Evolutionary conservation across 2,888 invertebrate genomes (phyloP).

Genomic region (Ditula angustiorana): DNA sequence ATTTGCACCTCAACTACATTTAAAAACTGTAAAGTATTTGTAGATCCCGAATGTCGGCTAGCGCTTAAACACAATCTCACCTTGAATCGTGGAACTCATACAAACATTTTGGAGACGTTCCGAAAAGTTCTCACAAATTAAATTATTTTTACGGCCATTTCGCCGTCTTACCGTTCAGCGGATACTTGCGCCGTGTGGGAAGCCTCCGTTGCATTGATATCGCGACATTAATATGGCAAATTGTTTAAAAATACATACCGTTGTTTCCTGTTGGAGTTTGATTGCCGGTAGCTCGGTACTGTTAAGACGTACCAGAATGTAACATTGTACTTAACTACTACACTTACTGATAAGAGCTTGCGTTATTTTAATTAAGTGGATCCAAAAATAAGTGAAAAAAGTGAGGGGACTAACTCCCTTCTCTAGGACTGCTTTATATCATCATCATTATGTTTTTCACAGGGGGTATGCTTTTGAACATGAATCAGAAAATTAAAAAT

Average conservation of each 20-base stretch:
- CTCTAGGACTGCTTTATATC: no score
- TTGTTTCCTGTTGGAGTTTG: constrained; percentile 34
- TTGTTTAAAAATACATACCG: constrained; percentile 17
- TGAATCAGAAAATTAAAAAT: no score
- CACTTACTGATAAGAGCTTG: neutral
- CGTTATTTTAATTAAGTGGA: no score
- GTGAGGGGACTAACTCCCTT: no score
- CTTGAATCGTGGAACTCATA: neutral
- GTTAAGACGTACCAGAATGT: neutral
- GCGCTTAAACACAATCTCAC: neutral
- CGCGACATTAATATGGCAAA: constrained; percentile 17
- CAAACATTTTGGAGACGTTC: neutral
- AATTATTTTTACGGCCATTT: constrained; percentile 5
- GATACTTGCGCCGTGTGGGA: constrained; percentile 31
- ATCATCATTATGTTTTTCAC: no score
- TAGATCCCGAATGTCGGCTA: no score
- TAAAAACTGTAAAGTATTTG: no score
- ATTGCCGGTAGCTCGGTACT: neutral
- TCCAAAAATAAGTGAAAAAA: no score
- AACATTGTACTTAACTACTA: neutral
- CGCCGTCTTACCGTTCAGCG: constrained; percentile 18
- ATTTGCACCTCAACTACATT: no score
- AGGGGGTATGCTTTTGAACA: no score
- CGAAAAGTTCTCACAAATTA: neutral
- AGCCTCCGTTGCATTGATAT: neutral